These are phyloP conservation scores for Melolontha melolontha DNA, from an alignment of 2,888 invertebrate genomes.

Conservation along the genomic window DNA sequence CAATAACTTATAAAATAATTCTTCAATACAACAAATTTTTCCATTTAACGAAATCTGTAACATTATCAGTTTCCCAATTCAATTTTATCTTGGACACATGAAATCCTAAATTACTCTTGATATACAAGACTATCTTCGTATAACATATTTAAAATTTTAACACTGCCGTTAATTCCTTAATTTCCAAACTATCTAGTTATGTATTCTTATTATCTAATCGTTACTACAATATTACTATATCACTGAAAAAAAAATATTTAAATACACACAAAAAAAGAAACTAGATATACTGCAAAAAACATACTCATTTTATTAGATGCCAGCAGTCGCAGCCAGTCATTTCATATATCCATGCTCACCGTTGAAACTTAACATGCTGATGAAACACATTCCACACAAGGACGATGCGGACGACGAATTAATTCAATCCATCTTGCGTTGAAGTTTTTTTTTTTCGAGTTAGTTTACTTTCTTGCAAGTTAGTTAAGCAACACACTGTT, in stretches of 20 bases:
- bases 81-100: too few relatives aligned
- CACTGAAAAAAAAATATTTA: constrained; percentile 51
- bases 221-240: background rate
- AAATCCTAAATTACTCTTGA: too few relatives aligned
- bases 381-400: constrained; percentile 42
- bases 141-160: too few relatives aligned
- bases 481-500: constrained; percentile 52
- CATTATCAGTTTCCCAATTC: too few relatives aligned
- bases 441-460: constrained; percentile 16
- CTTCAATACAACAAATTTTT: too few relatives aligned
- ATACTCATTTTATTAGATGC: constrained; percentile 55
- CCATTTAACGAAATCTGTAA: too few relatives aligned
- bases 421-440: constrained; percentile 3
- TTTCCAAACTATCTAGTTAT: background rate
- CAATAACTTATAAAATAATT: too few relatives aligned
- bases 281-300: constrained; percentile 43
- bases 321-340: constrained; percentile 64
- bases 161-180: background rate
- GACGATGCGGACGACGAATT: constrained; percentile 30
- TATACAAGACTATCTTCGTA: too few relatives aligned
- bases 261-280: constrained; percentile 44
- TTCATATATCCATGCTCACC: constrained; percentile 58
- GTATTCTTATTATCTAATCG: background rate
- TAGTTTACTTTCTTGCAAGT: constrained; percentile 41
- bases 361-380: constrained; percentile 52